phyloP scores from a whole-genome alignment of 2,797 vertebrate genomes.

The Netta rufina region DNA sequence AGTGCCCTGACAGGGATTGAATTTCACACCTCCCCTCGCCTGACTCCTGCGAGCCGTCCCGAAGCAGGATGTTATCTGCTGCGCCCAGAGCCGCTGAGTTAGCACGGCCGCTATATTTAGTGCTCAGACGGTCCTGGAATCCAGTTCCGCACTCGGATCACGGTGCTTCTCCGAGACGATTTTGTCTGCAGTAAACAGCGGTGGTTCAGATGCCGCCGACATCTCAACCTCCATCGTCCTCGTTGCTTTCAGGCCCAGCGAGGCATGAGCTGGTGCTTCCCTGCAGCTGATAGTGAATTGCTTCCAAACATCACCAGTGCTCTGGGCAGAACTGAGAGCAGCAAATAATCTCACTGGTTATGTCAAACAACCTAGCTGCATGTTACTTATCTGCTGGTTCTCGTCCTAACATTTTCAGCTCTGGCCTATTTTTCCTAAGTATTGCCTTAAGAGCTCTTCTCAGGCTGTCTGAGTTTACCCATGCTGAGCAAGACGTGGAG shows the following conservation, averaged over 20 bases:
- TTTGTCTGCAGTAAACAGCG: background rate
- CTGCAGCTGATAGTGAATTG: background rate
- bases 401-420: background rate
- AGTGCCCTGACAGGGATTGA: background rate
- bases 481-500: fast-evolving
- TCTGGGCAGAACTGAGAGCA: background rate
- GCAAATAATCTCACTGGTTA: background rate
- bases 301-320: background rate
- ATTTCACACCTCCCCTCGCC: background rate
- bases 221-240: background rate
- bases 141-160: background rate
- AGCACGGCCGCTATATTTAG: background rate
- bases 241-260: fast-evolving
- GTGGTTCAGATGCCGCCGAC: background rate
- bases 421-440: background rate
- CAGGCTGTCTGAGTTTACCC: background rate
- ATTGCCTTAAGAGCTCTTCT: background rate
- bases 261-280: background rate
- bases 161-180: fast-evolving
- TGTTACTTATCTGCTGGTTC: background rate
- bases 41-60: background rate
- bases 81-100: background rate
- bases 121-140: background rate
- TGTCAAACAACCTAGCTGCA: background rate
- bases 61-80: background rate